Evolutionary conservation across 35 echinoderm and acorn worm genomes (phyloP).

Genomic region (Antedon bifida): DNA sequence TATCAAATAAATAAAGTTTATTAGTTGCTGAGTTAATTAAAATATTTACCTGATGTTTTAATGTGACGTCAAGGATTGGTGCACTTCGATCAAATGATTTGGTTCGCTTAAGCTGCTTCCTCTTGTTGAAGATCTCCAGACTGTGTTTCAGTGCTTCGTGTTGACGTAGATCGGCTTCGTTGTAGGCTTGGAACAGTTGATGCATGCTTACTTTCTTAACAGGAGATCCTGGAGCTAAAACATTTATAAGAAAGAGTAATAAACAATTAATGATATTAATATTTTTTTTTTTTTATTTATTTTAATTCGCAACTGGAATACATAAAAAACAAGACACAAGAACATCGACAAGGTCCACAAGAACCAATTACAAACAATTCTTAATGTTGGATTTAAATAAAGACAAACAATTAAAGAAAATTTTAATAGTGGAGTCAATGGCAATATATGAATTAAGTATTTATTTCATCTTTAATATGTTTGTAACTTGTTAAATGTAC

Average conservation of each 20-base stretch:
- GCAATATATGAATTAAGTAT: too few relatives aligned
- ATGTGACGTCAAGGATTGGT: background rate
- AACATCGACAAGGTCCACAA: too few relatives aligned
- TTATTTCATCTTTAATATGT: too few relatives aligned
- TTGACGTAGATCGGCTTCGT: background rate
- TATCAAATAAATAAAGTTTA: too few relatives aligned
- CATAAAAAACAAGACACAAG: too few relatives aligned
- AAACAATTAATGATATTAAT: background rate
- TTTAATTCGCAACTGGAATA: too few relatives aligned
- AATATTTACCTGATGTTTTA: conserved; percentile 12
- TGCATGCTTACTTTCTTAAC: background rate
- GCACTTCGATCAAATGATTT: background rate
- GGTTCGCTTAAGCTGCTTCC: background rate
- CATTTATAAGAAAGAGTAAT: background rate
- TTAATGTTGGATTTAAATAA: too few relatives aligned
- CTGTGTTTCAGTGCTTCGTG: background rate
- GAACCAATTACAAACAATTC: too few relatives aligned
- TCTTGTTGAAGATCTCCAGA: background rate
- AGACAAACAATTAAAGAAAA: too few relatives aligned
- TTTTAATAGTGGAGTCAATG: too few relatives aligned
- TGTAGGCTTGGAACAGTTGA: background rate
- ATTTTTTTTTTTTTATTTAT: background rate
- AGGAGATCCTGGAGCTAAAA: background rate
- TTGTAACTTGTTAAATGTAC: too few relatives aligned
- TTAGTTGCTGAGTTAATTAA: too few relatives aligned